Base-by-base conservation (phyloP, 2,888 invertebrate species). In the Trichogramma dendrolimi region DNA sequence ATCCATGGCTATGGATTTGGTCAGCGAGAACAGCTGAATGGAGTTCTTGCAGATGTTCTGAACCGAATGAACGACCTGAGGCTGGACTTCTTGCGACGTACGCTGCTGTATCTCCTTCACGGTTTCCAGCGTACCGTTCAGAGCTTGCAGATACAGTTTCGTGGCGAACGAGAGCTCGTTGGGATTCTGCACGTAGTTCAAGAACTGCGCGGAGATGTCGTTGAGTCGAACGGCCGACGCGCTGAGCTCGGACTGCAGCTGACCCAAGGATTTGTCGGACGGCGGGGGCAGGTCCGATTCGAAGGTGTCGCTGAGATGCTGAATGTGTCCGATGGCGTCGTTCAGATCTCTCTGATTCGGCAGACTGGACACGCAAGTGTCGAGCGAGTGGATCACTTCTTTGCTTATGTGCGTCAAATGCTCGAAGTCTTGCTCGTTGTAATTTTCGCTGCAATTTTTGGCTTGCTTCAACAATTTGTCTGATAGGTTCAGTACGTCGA, bases 301-400 rank as follows among this genome's bases (percentile, higher is more conserved):
- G 27, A 94, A 82, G 8, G 88, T 85, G 70, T 90, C 86, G 55
- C 88, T 85, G 50, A 89, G 85, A 70, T 90, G 88, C 64, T 87
- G 89, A 68, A 96, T 93, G 70, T 87, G 88, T 66, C 88, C 86
- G 70, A 95, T 86, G 0, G 94, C 93, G 27, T 88, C 86, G 75
- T 97, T 96, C n/a, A 98, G 90, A 75, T 96, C 96, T 58, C 90
- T 87, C 77, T 96, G 95, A 0, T 96, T 95, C 0, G 97, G 96
- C 50, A 97, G 85, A 67, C 93, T 92, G 68, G 90, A 90, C 58
- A 96, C 86, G 68, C 89, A 88, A 67, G 83, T 84, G 70, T 86
- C 86, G 57, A 90, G 78, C 1, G 82, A 80, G 63, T 72, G 75
- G 0, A 85, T 83, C 0, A 93, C 88, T 66, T 89, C 87, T 71